These are phyloP conservation scores for Eilema sororculum DNA, from an alignment of 2,888 invertebrate species.

Conservation along the genomic window DNA sequence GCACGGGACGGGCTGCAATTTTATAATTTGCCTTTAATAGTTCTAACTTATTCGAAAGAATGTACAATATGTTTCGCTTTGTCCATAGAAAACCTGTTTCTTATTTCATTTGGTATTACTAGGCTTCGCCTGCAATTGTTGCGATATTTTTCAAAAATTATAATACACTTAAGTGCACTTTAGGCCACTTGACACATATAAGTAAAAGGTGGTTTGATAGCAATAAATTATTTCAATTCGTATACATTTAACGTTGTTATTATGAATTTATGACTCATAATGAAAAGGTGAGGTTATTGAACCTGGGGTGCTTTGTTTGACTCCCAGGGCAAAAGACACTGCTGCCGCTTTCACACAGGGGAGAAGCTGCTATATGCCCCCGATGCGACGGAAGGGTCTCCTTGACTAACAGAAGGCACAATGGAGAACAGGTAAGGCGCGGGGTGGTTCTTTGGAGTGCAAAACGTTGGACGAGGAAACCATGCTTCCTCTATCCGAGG, in stretches of 20 bases:
- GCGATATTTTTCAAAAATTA: constrained; percentile 29
- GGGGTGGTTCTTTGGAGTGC: no score
- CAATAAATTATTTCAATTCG: background rate
- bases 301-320: background rate
- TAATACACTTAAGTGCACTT: background rate
- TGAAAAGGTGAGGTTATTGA: background rate
- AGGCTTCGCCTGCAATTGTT: constrained; percentile 27
- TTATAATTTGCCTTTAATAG: constrained; percentile 54
- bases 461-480: no score
- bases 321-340: no score
- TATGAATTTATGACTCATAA: background rate
- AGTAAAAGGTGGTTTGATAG: background rate
- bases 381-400: no score
- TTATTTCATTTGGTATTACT: constrained; percentile 27
- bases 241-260: background rate
- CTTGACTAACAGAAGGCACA: no score
- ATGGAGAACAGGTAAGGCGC: no score
- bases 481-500: no score
- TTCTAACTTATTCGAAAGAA: constrained; percentile 46
- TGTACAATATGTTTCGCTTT: constrained; percentile 39
- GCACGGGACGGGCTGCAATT: constrained; percentile 37
- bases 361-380: no score
- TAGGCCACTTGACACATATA: background rate
- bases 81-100: constrained; percentile 27
- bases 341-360: no score